Evolutionary conservation across 2,888 invertebrate species (phyloP), one percentile per base, ranked within the genome.

Genomic region (Lochmaea crataegi): DNA sequence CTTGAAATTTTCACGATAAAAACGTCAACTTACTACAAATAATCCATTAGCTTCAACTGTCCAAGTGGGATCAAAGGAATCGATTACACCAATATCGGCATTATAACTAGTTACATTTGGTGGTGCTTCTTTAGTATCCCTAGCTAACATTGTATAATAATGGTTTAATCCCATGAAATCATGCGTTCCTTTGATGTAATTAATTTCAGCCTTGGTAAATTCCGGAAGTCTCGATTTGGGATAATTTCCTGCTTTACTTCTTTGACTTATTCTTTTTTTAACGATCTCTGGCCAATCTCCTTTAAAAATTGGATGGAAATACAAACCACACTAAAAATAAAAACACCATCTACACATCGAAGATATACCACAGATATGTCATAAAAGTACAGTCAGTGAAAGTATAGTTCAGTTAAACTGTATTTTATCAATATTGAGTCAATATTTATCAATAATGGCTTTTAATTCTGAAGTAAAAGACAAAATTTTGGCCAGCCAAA

Each of bases 111-210:
- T 18, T 7, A 18, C 57, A n/a, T 18, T 51, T 9, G 9, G 3
- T 48, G 16, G 26, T 14, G 14, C 58, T 45, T 48, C 26, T 41
- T 58, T 68, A 32, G 32, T 60, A 65, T 65, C 64, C 10, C 41
- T 45, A 89, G 86, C 88, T 79, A 91, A 78, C 76, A 86, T 86
- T 0, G 91, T 89, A 0, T 93, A 91, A 82, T 95, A 95, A 71
- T 92, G 90, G 83, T 95, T 95, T 12, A 94, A 83, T 0, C 93
- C 94, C 68, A 94, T 87, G 84, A 92, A 94, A 83, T 95, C 94
- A 1, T 89, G 88, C 0, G 93, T 72, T 65, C 77, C 77, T 42
- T 85, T 86, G 38, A 94, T 90, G 68, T 87, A 86, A 12, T 86
- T 82, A 4, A 92, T 86, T 87, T 94, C 93, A 22, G 90, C 87